phyloP scores from a whole-genome alignment of 2,113 vertebrate genomes.

The Sinocyclocheilus grahami region DNA sequence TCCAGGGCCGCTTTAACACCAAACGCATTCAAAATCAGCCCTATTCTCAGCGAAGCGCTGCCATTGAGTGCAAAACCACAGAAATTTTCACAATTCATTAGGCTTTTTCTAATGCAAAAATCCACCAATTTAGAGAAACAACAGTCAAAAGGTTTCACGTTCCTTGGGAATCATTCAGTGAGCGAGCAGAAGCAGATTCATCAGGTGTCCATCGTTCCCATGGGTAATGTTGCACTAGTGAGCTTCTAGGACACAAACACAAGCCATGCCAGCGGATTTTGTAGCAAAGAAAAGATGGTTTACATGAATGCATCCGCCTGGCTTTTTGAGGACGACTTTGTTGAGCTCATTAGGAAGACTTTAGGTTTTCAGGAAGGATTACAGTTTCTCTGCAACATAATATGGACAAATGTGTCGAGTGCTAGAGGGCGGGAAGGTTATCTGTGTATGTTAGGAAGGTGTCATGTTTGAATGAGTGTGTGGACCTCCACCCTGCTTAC shows the following conservation, averaged over 20 bases:
- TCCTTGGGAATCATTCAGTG: not conserved
- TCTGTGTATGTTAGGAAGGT: conserved; percentile 1
- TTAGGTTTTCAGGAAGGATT: conserved; percentile 26
- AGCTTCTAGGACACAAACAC: not conserved
- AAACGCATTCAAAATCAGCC: conserved; percentile 36
- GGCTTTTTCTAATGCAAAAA: conserved; percentile 10
- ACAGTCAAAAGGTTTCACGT: conserved; percentile 20
- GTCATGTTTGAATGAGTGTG: not conserved
- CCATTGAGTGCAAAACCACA: conserved; percentile 30
- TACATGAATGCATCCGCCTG: not conserved
- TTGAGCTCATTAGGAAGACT: conserved; percentile 10
- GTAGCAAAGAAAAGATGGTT: not conserved
- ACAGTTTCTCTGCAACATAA: conserved; percentile 28
- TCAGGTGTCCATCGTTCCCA: conserved; percentile 2
- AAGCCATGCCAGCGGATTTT: not conserved
- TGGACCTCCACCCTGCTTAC: not conserved
- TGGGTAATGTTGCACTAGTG: not conserved
- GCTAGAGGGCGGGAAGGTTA: conserved; percentile 14
- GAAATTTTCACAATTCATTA: conserved; percentile 16
- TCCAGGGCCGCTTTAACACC: not conserved
- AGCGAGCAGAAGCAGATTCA: not conserved
- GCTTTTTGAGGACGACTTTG: not conserved
- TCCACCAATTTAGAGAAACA: conserved; percentile 13
- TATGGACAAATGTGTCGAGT: not conserved
- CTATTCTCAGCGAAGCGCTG: conserved; percentile 18